phyloP scores from a whole-genome alignment of 1,140 invertebrate genomes.

The Subanguina moxae region DNA sequence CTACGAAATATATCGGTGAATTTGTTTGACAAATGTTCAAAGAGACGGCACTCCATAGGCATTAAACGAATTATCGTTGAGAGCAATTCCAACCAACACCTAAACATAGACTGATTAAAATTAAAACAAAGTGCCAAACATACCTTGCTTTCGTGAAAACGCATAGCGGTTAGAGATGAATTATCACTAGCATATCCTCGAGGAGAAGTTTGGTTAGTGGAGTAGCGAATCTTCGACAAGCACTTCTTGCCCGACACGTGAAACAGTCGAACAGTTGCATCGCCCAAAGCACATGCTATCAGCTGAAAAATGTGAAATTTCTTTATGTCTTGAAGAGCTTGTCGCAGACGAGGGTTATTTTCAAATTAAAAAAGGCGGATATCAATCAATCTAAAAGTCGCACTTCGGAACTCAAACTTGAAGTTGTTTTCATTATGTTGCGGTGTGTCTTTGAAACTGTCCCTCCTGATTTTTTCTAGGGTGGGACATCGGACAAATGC shows the following conservation, averaged over 20 bases:
- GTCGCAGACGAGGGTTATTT: constrained; percentile 6
- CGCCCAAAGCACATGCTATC: constrained; percentile 39
- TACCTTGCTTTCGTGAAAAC: constrained; percentile 23
- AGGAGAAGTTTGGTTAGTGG: constrained; percentile 1
- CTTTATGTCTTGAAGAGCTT: constrained; percentile 8
- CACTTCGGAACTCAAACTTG: too few relatives aligned
- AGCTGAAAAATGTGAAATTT: constrained; percentile 29
- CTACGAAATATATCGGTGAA: too few relatives aligned
- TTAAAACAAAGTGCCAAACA: too few relatives aligned
- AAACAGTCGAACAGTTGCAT: constrained; percentile 30
- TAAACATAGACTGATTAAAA: neutral
- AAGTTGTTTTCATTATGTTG: too few relatives aligned
- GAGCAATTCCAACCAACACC: constrained; percentile 28
- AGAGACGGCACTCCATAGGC: constrained; percentile 20
- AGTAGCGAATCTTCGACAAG: constrained; percentile 35
- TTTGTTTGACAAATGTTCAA: too few relatives aligned
- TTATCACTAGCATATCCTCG: neutral
- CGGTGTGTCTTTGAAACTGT: too few relatives aligned
- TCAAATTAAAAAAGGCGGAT: too few relatives aligned
- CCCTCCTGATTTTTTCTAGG: too few relatives aligned
- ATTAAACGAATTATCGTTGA: constrained; percentile 13
- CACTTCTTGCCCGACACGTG: constrained; percentile 42
- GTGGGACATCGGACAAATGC: too few relatives aligned
- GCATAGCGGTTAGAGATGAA: constrained; percentile 19
- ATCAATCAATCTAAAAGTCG: too few relatives aligned